Base-by-base conservation (phyloP, 2,113 vertebrate species). In the Paracanthobrama guichenoti region DNA sequence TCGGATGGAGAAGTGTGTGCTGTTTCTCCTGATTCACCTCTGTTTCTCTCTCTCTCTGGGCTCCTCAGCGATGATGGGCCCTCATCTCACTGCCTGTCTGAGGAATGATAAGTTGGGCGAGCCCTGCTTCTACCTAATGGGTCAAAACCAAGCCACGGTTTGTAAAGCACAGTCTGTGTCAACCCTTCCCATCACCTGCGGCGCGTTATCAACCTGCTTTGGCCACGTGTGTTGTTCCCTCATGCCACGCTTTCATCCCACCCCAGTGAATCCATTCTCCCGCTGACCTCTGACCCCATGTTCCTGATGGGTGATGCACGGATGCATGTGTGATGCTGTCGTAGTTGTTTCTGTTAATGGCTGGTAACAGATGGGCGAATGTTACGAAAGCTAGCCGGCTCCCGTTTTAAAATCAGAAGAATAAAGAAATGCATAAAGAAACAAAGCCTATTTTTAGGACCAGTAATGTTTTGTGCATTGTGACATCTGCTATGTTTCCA, bases 81-180 rank as follows among this genome's bases (percentile, higher is more conserved):
- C 97, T 96, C 98, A 98, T 97, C 96, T 99, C 96, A 95, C 97
- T 97, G 96, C 97, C 95, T 98, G 97, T 97, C 96, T 99, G 97
- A 98, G 97, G 97, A 98, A 98, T 97, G 98, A 99, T 96, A 99
- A 99, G 95, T 95, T 97, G 96, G 97, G 96, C 95, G 98, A 99
- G 95, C 96, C 98, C 97, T 98, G 97, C 97, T 98, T 98, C 98
- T 98, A 98, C 97, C 96, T 99, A 95, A 98, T 96, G 97, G 97
- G 97, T 96, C 98, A 98, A 97, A 98, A 98, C 97, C 97, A 99
- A 96, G 98, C 97, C 96, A 99, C 97, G 98, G 98, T 99, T 99
- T 98, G 98, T 99, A 98, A 96, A 94, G 96, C 90, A 94, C 95
- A 95, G 87, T 97, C 96, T 96, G 96, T 87, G 88, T 90, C 88